Base-by-base conservation (phyloP, 1,140 invertebrate genomes). In the Euschistus heros region DNA sequence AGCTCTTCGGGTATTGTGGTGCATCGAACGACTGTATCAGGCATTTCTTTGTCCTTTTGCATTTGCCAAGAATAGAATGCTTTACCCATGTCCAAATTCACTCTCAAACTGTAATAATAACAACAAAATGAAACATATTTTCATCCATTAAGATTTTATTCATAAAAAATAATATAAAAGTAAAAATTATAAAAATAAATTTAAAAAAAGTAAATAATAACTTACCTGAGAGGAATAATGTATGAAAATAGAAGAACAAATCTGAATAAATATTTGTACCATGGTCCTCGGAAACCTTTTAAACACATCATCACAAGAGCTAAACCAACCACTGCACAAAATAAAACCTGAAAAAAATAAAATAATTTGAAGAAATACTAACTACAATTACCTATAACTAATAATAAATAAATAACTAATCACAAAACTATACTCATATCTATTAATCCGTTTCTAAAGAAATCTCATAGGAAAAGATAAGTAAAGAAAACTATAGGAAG, bases 71-170 rank as follows among this genome's bases (percentile, higher is more conserved):
- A 92, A 75, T 99, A 99, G 73, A 93, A 97, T 0, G 89, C 87
- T 78, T 99, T 99, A 0, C 94, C 95, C 90, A 99, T 95, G 73
- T 99, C 97, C 65, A 99, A 80, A 79, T 99, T 99, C 0, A 99
- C 96, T 68, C 97, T 79, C 70, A 99, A 83, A 81, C 94, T 97
- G 17, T 18, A n/a, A 15, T 22, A 5, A 4, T 17, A 30, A 57
- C 3, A 22, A 8, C 5, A 50, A 50, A 50, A n/a, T n/a, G n/a
- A n/a, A n/a, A n/a, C n/a, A n/a, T n/a, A n/a, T n/a, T n/a, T n/a
- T n/a, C n/a, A n/a, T n/a, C n/a, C n/a, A n/a, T n/a, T n/a, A n/a
- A n/a, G n/a, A n/a, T n/a, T n/a, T n/a, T n/a, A n/a, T 37, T 13
- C 3, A 37, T 10, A 37, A 4, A 37, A 10, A 6, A 37, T 37